Evolutionary conservation across 2,888 invertebrate species (phyloP), one percentile per base, ranked within the genome.

Genomic region (Notodonta dromedarius): DNA sequence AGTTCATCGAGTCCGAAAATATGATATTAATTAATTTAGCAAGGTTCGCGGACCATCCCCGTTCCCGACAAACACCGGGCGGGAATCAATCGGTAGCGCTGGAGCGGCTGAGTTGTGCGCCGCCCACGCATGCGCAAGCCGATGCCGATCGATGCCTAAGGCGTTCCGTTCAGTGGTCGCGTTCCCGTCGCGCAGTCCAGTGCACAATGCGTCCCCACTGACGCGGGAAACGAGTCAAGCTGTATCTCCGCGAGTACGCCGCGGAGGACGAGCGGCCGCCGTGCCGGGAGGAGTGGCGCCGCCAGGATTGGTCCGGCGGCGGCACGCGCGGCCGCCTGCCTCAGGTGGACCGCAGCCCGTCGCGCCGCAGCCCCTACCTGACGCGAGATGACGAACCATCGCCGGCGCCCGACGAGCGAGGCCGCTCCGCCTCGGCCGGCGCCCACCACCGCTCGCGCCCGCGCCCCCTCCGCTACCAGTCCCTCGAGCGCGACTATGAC

Each of bases 291-390:
- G 90, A 94, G 70, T 94, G 94, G 85, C 93, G 95, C 73, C 94
- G 93, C 80, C 89, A 90, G 80, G 91, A 94, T 71, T 93, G 94
- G 89, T 72, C 87, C 79, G 87, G 86, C 76, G 79, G 77, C 70
- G 79, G 78, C 71, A 73, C 89, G 95, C 94, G 96, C 96, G 90
- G 94, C 74, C 89, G 92, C 95, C 84, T 97, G 94, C 97, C 97
- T 87, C 97, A 97, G 89, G 97, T 97, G 90, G 97, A 98, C 95
- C 96, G 97, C 89, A 97, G 97, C 91, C 97, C 97, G 89, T 97
- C 97, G 84, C 95, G 97, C 87, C 97, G 97, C 94, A 96, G 96
- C 89, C 95, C 96, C 85, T 96, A 96, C 94, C 96, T 96, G 88
- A 95, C 95, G 87, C 94, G 96, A 89, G 95, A 96, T 93, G 97